Evolutionary conservation across 2,797 vertebrate species (phyloP).

Genomic region (Darevskia nairensis): DNA sequence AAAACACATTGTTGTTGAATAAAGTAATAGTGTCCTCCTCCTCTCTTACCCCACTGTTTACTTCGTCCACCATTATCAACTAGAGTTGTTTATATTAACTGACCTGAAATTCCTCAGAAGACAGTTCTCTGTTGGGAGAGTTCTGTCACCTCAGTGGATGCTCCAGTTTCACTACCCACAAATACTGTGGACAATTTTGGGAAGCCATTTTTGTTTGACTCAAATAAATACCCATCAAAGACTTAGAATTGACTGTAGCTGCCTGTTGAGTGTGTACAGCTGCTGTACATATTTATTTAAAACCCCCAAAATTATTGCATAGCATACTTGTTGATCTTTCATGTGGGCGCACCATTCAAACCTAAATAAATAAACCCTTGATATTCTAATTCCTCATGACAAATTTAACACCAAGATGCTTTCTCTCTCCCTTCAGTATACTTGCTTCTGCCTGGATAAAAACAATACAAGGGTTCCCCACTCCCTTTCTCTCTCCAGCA

Average conservation of each 20-base stretch:
- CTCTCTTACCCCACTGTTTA: neutral
- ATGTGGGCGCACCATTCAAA: neutral
- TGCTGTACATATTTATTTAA: neutral
- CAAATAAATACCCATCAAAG: neutral
- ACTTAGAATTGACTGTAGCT: neutral
- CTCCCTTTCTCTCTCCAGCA: constrained; percentile 62
- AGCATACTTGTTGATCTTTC: neutral
- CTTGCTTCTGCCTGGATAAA: constrained; percentile 65
- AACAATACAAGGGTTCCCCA: constrained; percentile 70
- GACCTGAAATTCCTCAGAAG: neutral
- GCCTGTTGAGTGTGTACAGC: neutral
- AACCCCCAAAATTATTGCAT: neutral
- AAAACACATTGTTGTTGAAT: neutral
- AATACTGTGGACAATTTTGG: neutral
- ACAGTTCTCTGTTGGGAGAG: neutral
- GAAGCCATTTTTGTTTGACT: neutral
- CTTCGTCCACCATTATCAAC: neutral
- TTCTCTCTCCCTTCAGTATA: constrained; percentile 11
- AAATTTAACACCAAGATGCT: constrained; percentile 53
- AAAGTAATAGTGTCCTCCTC: neutral
- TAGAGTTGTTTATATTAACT: neutral
- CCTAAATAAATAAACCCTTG: neutral
- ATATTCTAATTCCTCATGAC: constrained; percentile 57
- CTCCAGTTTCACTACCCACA: neutral
- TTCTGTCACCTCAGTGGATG: no score